phyloP scores from a whole-genome alignment of 2,113 vertebrate genomes.

The Sinocyclocheilus grahami region DNA sequence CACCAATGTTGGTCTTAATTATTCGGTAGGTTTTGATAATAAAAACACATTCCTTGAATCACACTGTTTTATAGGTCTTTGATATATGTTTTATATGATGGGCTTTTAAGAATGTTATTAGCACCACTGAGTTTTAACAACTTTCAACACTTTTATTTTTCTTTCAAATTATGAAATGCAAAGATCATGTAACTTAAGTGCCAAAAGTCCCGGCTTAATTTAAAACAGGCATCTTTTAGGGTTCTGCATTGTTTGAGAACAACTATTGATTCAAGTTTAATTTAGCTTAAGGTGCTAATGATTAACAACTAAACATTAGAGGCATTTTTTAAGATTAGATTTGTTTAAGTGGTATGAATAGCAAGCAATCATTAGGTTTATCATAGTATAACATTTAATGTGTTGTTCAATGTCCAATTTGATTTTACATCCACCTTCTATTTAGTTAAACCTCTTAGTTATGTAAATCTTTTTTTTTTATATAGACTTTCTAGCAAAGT shows the following conservation, averaged over 20 bases:
- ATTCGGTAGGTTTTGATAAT: slow-evolving; percentile 73
- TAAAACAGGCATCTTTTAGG: slow-evolving; percentile 32
- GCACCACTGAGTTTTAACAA: slow-evolving; percentile 68
- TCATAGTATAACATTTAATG: not conserved
- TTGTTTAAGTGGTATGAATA: not conserved
- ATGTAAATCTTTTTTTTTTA: slow-evolving; percentile 20
- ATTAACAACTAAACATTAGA: too few species aligned
- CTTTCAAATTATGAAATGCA: slow-evolving; percentile 52
- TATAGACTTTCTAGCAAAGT: not conserved
- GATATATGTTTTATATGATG: slow-evolving; percentile 74
- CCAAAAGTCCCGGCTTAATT: slow-evolving; percentile 19
- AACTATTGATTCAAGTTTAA: not conserved
- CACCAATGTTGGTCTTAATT: slow-evolving; percentile 72
- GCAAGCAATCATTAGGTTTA: not conserved
- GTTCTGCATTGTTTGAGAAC: not conserved
- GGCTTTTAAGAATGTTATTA: slow-evolving; percentile 74
- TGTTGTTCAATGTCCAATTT: not conserved
- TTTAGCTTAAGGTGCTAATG: not conserved
- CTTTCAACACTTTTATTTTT: slow-evolving; percentile 49
- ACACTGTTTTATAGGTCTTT: slow-evolving; percentile 73
- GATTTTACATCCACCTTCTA: not conserved
- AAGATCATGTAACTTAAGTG: slow-evolving; percentile 19
- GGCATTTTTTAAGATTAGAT: too few species aligned
- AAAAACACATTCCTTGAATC: slow-evolving; percentile 69
- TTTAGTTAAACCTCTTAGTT: not conserved